Evolutionary conservation across 1,140 invertebrate genomes (phyloP).

Genomic region (Brachionus calyciflorus): DNA sequence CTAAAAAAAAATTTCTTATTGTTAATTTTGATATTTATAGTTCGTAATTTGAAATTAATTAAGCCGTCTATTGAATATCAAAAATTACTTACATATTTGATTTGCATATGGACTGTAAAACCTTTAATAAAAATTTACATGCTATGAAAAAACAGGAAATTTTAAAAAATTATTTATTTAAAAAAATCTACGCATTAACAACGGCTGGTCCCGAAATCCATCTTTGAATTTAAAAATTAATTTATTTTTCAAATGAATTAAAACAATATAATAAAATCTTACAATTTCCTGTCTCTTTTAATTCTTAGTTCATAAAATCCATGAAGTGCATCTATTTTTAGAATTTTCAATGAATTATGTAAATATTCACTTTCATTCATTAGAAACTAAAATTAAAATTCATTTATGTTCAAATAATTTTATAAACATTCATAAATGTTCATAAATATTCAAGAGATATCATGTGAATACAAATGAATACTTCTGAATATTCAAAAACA

Average conservation of each 20-base stretch:
- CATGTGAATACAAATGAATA: too few species aligned
- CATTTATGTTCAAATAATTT: not conserved
- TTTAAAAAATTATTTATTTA: not conserved
- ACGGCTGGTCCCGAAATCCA: conserved; percentile 41
- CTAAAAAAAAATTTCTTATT: not conserved
- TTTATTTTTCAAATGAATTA: not conserved
- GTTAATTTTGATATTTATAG: too few species aligned
- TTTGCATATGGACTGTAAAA: conserved; percentile 44
- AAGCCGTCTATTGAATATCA: too few species aligned
- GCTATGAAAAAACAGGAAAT: too few species aligned
- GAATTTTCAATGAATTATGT: conserved; percentile 14
- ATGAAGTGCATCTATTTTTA: not conserved
- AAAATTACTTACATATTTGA: conserved; percentile 42
- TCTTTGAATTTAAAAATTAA: not conserved
- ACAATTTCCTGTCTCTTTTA: conserved; percentile 19
- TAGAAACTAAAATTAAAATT: not conserved
- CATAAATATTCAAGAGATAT: too few species aligned
- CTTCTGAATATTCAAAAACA: too few species aligned
- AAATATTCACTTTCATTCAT: conserved; percentile 45
- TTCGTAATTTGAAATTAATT: too few species aligned
- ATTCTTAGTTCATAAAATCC: conserved; percentile 14
- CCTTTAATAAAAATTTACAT: not conserved
- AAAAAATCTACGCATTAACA: conserved; percentile 42
- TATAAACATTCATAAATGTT: too few species aligned
- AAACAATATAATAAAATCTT: not conserved